These are phyloP conservation scores for Nasua narica DNA, from an alignment of 2,797 vertebrate species.

Conservation along the genomic window DNA sequence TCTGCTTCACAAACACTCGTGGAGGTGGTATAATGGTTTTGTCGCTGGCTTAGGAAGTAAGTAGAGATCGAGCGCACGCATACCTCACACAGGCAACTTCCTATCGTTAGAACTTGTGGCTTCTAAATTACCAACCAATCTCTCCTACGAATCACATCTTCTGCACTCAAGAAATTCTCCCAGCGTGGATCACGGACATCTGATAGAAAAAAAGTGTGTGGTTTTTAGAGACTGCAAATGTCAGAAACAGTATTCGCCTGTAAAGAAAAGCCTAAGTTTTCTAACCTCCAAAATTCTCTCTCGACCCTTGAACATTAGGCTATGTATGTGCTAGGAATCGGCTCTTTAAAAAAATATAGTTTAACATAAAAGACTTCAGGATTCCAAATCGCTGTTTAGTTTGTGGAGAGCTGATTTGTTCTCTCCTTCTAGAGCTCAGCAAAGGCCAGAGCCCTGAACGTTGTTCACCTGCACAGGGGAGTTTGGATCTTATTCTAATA, in stretches of 20 bases:
- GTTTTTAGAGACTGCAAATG: conserved; percentile 15
- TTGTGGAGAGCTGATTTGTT: not conserved
- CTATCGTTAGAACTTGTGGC: not conserved
- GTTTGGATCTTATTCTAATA: not conserved
- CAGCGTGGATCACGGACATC: not conserved
- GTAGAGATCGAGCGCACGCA: not conserved
- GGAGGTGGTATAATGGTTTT: not conserved
- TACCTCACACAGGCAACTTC: not conserved
- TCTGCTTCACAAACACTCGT: not conserved
- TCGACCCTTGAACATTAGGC: not conserved
- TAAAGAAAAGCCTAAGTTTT: not conserved
- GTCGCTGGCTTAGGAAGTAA: not conserved
- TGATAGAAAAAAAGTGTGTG: not conserved
- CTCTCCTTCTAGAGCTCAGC: not conserved
- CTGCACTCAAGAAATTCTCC: not conserved
- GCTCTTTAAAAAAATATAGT: not conserved
- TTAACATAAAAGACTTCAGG: not conserved
- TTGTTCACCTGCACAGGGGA: not conserved
- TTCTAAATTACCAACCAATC: not conserved
- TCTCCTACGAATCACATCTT: not conserved
- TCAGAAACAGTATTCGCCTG: not conserved
- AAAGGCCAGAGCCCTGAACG: not conserved
- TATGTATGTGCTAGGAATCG: not conserved
- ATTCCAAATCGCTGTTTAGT: not conserved
- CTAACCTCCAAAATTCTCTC: not conserved